Evolutionary conservation across 2,113 vertebrate species (phyloP).

Genomic region (Anolis sagrei): DNA sequence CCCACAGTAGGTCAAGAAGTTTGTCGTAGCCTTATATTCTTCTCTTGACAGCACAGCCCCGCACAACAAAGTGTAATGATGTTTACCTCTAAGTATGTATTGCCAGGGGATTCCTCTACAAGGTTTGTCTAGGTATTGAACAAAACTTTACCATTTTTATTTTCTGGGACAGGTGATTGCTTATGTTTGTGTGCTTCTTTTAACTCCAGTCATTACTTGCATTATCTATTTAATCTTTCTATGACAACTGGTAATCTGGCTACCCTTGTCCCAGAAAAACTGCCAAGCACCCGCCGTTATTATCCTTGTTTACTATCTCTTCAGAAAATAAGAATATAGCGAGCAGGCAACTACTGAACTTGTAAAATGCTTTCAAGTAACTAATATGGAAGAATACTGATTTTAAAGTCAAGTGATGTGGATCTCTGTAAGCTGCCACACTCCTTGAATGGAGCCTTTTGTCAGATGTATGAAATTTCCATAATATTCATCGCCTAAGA

Average conservation of each 20-base stretch:
- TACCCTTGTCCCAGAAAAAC: background rate
- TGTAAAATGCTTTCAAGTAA: slow-evolving; percentile 2
- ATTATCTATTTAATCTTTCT: background rate
- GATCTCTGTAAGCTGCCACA: slow-evolving; percentile 16
- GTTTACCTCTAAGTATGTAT: background rate
- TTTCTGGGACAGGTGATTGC: background rate
- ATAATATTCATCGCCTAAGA: background rate
- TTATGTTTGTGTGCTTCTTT: background rate
- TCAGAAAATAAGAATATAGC: slow-evolving; percentile 23
- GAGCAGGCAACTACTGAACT: slow-evolving; percentile 15
- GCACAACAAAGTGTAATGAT: background rate
- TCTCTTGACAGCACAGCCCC: background rate
- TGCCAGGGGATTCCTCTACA: background rate
- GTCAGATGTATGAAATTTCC: background rate
- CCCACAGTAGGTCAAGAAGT: background rate
- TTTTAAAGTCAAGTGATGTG: slow-evolving; percentile 28
- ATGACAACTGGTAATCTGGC: background rate
- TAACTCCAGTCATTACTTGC: background rate
- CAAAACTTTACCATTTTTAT: background rate
- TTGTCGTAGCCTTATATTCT: background rate
- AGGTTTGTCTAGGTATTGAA: background rate
- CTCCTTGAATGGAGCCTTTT: background rate
- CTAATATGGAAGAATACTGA: slow-evolving; percentile 1
- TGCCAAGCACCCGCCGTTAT: background rate
- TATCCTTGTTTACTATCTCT: background rate